Conservation (phyloP, 2,113 vertebrate species). For the Peromyscus polionotus region DNA sequence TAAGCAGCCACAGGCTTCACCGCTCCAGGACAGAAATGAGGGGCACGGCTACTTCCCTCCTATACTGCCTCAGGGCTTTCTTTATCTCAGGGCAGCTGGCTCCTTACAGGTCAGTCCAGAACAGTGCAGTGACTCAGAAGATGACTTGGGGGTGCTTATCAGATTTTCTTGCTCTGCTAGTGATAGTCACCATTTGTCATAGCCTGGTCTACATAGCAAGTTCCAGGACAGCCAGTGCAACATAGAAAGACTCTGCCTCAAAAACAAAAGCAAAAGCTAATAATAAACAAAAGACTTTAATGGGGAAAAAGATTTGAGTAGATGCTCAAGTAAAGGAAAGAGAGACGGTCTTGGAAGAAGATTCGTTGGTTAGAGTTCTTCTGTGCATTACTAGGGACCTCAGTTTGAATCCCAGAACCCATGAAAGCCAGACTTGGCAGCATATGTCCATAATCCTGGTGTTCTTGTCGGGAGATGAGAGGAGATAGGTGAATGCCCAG, state of each 20-base stretch:
- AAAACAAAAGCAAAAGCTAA: neutral
- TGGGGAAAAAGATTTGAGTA: neutral
- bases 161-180: neutral
- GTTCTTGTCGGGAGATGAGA: accelerated
- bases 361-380: neutral
- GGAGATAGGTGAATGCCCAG: neutral
- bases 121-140: neutral
- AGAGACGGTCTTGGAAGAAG: neutral
- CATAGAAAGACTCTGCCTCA: neutral
- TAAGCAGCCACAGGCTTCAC: neutral
- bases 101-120: neutral
- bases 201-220: too few species aligned
- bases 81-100: neutral
- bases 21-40: neutral
- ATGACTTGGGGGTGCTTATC: neutral
- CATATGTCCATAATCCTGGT: too few species aligned
- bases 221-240: neutral
- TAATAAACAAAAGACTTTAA: neutral
- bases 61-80: neutral
- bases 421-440: neutral
- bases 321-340: neutral
- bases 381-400: neutral
- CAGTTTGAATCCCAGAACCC: neutral
- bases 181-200: neutral
- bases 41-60: neutral